Evolutionary conservation across 2,797 vertebrate genomes (phyloP).

Genomic region (Aeoliscus strigatus): DNA sequence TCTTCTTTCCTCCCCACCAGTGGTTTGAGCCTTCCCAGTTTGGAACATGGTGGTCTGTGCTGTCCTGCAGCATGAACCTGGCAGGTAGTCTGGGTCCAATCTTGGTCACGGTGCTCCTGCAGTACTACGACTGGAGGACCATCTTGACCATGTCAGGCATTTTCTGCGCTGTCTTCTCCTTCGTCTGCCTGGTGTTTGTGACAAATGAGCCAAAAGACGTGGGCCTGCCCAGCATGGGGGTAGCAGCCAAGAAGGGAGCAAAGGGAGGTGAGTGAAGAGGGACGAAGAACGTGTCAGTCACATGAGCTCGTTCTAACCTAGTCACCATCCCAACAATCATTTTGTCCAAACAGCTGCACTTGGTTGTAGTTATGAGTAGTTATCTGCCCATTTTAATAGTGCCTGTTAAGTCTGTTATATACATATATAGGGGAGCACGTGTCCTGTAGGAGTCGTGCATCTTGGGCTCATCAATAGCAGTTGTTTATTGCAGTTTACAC

Average conservation of each 20-base stretch:
- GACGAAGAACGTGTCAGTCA: neutral
- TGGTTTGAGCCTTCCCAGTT: conserved; percentile 98
- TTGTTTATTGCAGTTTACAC: no score
- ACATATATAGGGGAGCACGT: no score
- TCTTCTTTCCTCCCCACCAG: conserved; percentile 60
- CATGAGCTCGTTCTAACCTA: no score
- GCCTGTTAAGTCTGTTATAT: no score
- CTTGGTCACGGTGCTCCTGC: conserved; percentile 82
- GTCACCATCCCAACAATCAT: no score
- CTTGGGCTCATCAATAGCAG: no score
- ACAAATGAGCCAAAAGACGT: conserved; percentile 93
- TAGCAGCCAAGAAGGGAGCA: conserved; percentile 76
- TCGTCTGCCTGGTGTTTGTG: conserved; percentile 83
- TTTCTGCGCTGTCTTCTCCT: conserved; percentile 79
- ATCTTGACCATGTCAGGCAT: conserved; percentile 85
- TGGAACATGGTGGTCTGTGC: conserved; percentile 95
- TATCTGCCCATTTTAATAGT: no score
- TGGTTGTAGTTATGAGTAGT: no score
- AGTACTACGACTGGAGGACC: conserved; percentile 89
- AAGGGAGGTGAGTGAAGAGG: conserved; percentile 80
- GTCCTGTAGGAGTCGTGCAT: no score
- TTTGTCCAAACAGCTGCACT: no score
- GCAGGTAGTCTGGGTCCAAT: conserved; percentile 92
- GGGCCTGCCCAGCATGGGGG: conserved; percentile 83
- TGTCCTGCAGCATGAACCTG: conserved; percentile 97